Evolutionary conservation across 2,113 vertebrate genomes (phyloP).

Genomic region (Rattus norvegicus): DNA sequence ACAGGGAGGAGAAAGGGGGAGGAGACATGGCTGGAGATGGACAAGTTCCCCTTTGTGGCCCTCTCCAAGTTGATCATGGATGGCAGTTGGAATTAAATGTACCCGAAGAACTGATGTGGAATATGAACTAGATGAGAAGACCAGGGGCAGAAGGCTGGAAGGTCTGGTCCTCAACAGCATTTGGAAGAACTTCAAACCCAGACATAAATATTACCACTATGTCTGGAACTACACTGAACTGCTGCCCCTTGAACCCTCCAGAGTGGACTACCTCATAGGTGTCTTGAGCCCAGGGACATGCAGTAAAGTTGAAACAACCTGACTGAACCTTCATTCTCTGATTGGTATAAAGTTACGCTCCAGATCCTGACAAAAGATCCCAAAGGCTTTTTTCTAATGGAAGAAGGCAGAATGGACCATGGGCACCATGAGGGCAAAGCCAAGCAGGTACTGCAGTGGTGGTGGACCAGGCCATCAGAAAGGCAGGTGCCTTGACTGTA

Average conservation of each 20-base stretch:
- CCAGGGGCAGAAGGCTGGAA: constrained; percentile 92
- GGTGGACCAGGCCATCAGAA: constrained; percentile 93
- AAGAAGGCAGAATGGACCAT: constrained; percentile 96
- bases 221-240: constrained; percentile 93
- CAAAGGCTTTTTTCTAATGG: constrained; percentile 84
- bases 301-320: constrained; percentile 91
- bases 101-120: constrained; percentile 91
- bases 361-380: constrained; percentile 93
- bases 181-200: constrained; percentile 85
- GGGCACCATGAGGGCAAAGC: constrained; percentile 97
- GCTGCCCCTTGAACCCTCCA: constrained; percentile 87
- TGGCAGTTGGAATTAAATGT: constrained; percentile 96
- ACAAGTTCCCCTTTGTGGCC: constrained; percentile 95
- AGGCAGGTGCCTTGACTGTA: constrained; percentile 88
- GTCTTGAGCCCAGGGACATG: constrained; percentile 94
- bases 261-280: constrained; percentile 92
- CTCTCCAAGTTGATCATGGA: constrained; percentile 97
- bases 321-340: constrained; percentile 93
- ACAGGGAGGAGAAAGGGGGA: constrained; percentile 85
- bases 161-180: constrained; percentile 90
- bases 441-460: constrained; percentile 94
- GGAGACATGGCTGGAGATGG: constrained; percentile 95
- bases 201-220: constrained; percentile 89
- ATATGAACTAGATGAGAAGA: constrained; percentile 89
- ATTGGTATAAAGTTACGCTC: constrained; percentile 94